These are phyloP conservation scores for Acronicta aceris DNA, from an alignment of 2,888 invertebrate species.

Conservation along the genomic window DNA sequence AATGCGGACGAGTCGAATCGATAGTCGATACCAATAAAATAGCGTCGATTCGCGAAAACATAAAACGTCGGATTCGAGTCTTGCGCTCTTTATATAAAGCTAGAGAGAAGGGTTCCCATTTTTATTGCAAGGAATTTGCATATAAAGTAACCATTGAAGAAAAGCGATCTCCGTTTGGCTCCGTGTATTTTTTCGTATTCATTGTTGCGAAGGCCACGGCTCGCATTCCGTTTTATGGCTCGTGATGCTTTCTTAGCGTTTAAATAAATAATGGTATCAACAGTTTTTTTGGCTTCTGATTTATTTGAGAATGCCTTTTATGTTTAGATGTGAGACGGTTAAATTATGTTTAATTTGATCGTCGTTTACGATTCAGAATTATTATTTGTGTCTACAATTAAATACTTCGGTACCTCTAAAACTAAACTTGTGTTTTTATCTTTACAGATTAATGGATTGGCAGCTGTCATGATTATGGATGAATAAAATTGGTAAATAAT, in stretches of 20 bases:
- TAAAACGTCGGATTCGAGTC: conserved; percentile 87
- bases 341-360: conserved; percentile 70
- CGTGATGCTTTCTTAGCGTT: conserved; percentile 82
- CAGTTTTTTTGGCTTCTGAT: conserved; percentile 75
- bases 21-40: conserved; percentile 88
- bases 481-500: conserved; percentile 68
- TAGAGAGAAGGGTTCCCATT: conserved; percentile 87
- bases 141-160: conserved; percentile 90
- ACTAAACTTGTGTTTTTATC: conserved; percentile 58
- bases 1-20: conserved; percentile 79
- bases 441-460: conserved; percentile 77
- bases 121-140: conserved; percentile 88
- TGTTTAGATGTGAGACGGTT: conserved; percentile 71
- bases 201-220: conserved; percentile 85
- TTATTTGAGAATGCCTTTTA: conserved; percentile 76
- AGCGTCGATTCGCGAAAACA: conserved; percentile 87
- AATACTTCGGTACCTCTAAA: conserved; percentile 43
- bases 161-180: conserved; percentile 86
- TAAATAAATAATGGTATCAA: conserved; percentile 86
- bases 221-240: conserved; percentile 82
- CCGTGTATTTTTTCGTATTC: conserved; percentile 84
- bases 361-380: conserved; percentile 58
- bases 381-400: conserved; percentile 57
- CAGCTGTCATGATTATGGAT: conserved; percentile 67
- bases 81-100: conserved; percentile 84